These are phyloP conservation scores for Drosophila ambigua DNA, from an alignment of 1,140 invertebrate genomes.

Conservation along the genomic window DNA sequence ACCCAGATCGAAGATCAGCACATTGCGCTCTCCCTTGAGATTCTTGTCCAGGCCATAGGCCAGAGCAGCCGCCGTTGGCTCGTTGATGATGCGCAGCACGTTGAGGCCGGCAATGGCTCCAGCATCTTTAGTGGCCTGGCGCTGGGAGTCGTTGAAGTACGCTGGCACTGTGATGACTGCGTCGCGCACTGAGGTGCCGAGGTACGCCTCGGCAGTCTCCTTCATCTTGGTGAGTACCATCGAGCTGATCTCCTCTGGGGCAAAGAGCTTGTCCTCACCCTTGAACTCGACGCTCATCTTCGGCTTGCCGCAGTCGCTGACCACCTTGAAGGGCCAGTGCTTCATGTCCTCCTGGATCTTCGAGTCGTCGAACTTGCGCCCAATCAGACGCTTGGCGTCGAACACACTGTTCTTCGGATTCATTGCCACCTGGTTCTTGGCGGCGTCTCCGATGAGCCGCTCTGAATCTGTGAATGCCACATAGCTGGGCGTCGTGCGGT, in stretches of 20 bases:
- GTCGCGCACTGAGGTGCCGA: constrained; percentile 88
- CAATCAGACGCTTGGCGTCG: constrained; percentile 89
- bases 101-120: constrained; percentile 88
- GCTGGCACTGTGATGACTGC: constrained; percentile 87
- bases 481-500: constrained; percentile 94
- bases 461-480: constrained; percentile 95
- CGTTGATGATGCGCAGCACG: constrained; percentile 89
- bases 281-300: constrained; percentile 90
- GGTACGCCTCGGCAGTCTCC: constrained; percentile 91
- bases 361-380: constrained; percentile 87
- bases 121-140: constrained; percentile 88
- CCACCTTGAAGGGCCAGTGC: constrained; percentile 90
- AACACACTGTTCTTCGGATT: constrained; percentile 93
- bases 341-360: constrained; percentile 91
- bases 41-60: constrained; percentile 91
- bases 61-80: constrained; percentile 89
- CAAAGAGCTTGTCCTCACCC: constrained; percentile 89
- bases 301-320: constrained; percentile 87
- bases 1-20: constrained; percentile 90
- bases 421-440: constrained; percentile 90
- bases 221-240: constrained; percentile 92
- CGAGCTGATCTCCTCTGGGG: constrained; percentile 90
- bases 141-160: constrained; percentile 88
- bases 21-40: constrained; percentile 89
- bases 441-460: constrained; percentile 93